Evolutionary conservation across 2,797 vertebrate genomes (phyloP).

Genomic region (Parauchenoglanis ngamensis): DNA sequence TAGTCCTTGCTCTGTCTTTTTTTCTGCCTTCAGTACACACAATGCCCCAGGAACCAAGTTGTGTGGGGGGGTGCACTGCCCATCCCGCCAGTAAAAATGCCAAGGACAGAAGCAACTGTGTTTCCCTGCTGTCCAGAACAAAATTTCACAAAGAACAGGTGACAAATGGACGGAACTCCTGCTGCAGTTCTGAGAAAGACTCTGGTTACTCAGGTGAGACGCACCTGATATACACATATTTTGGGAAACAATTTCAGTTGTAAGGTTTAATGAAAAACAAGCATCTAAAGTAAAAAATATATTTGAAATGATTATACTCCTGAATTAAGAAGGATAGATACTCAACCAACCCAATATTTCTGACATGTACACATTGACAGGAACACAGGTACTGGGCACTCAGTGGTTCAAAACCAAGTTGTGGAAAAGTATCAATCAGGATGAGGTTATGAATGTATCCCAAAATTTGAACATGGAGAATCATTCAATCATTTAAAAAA

Average conservation of each 20-base stretch:
- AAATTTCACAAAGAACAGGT: constrained; percentile 42
- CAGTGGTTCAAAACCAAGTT: neutral
- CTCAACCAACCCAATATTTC: neutral
- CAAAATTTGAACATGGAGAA: neutral
- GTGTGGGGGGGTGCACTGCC: constrained; percentile 34
- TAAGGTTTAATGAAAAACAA: neutral
- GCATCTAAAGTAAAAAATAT: neutral
- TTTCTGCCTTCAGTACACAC: constrained; percentile 54
- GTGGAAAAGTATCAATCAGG: neutral
- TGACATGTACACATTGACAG: neutral
- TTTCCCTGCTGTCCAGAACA: constrained; percentile 56
- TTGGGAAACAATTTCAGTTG: neutral
- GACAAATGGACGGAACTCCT: constrained; percentile 56
- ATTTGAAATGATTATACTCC: neutral
- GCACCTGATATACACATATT: constrained; percentile 31
- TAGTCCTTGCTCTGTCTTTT: constrained; percentile 30
- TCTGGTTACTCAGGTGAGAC: constrained; percentile 76
- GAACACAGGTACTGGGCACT: neutral
- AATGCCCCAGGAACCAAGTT: constrained; percentile 68
- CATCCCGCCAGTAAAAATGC: constrained; percentile 66
- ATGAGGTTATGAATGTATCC: neutral
- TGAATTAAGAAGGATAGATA: neutral
- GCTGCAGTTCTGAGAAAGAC: constrained; percentile 76
- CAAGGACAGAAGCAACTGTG: constrained; percentile 71
- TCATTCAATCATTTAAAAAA: neutral